Conservation (phyloP, 2,113 vertebrate species). For the Dissostichus mawsoni region DNA sequence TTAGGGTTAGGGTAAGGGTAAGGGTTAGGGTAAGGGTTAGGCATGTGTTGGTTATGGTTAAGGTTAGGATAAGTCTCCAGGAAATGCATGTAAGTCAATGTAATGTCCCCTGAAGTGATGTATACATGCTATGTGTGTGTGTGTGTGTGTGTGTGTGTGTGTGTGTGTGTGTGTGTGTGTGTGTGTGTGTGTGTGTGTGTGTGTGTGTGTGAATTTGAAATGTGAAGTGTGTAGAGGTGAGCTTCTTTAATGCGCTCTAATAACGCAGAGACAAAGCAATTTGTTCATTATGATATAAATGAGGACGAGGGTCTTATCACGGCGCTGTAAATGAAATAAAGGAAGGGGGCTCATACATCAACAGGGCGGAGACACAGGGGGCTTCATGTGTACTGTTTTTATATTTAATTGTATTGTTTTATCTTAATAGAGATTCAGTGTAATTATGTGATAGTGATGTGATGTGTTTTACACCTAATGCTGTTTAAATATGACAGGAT, state of each 20-base stretch:
- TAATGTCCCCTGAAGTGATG: no score
- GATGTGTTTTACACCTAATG: not conserved
- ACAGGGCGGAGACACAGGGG: no score
- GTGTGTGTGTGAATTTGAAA: constrained; percentile 16
- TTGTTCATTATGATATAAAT: constrained; percentile 40
- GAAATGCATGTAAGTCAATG: no score
- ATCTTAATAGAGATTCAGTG: not conserved
- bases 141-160: not conserved
- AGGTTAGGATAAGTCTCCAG: no score
- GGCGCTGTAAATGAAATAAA: constrained; percentile 24
- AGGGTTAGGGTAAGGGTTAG: no score
- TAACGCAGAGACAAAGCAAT: constrained; percentile 25
- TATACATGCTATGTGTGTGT: not conserved
- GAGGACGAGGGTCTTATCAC: constrained; percentile 16
- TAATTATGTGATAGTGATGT: not conserved
- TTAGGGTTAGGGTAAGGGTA: no score
- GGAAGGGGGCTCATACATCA: constrained; percentile 17
- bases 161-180: not conserved
- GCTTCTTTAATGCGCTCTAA: constrained; percentile 24
- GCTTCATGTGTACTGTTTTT: not conserved
- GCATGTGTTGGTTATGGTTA: no score
- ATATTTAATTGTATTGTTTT: not conserved
- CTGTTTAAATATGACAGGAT: no score
- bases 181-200: not conserved
- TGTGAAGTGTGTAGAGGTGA: constrained; percentile 14